These are phyloP conservation scores for Drosophila takahashii DNA, from an alignment of 1,140 invertebrate species.

Conservation along the genomic window DNA sequence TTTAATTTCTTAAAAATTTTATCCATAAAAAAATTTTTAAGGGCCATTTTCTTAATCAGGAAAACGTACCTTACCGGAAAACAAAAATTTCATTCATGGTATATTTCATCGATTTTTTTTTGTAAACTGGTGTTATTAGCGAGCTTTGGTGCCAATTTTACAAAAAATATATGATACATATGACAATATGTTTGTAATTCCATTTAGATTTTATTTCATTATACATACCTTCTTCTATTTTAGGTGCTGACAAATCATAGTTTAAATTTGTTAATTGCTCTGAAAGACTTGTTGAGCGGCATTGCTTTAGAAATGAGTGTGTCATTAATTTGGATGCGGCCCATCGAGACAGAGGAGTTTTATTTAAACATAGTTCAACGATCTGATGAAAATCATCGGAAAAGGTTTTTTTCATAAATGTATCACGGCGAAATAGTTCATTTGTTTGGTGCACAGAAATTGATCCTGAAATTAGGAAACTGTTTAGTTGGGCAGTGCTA, in stretches of 20 bases:
- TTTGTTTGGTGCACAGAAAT: conserved; percentile 27
- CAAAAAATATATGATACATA: too few relatives aligned
- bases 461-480: conserved; percentile 45
- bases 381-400: conserved; percentile 91
- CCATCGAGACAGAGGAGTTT: conserved; percentile 88
- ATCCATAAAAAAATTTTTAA: too few relatives aligned
- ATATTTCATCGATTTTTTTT: too few relatives aligned
- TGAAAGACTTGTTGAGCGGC: conserved; percentile 63
- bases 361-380: conserved; percentile 87
- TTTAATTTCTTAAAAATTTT: too few relatives aligned
- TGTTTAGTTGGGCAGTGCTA: background rate
- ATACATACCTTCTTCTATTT: background rate
- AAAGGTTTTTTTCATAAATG: conserved; percentile 86
- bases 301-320: conserved; percentile 92
- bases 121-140: too few relatives aligned
- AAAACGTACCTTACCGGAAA: too few relatives aligned
- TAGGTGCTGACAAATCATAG: background rate
- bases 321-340: conserved; percentile 87
- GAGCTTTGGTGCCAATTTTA: too few relatives aligned
- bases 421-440: conserved; percentile 10
- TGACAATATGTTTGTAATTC: too few relatives aligned
- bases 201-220: too few relatives aligned
- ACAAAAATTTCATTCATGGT: too few relatives aligned
- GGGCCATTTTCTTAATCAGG: too few relatives aligned
- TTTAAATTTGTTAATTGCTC: conserved; percentile 43